Base-by-base conservation (phyloP, 2,888 invertebrate genomes). In the Tineola bisselliella region DNA sequence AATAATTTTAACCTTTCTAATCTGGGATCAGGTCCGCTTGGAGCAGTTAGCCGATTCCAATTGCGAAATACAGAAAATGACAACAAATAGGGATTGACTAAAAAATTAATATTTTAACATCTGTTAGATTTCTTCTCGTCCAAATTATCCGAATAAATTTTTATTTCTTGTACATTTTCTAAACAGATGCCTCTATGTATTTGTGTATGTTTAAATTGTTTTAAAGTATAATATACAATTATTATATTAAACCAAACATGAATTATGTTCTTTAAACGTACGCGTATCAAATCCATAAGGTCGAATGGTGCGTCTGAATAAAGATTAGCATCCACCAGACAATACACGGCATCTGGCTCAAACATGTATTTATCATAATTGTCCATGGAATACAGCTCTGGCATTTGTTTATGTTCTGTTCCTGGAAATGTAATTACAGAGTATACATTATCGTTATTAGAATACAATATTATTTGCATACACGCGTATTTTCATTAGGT, bases 131-230 rank as follows among this genome's bases (percentile, higher is more conserved):
- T 77, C 74, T 65, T 64, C 19, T 18, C n/a, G 11, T 62, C 64
- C 68, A 74, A 69, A 68, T 67, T 74, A 65, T 56, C 52, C 61
- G 69, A 13, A 13, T 52, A 5, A 17, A 4, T 52, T n/a, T 2
- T 10, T 17, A 52, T 2, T 11, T n/a, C 4, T 17, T 17, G 66
- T 6, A 74, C 71, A 15, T 61, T 68, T 10, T 75, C 76, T 1
- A 82, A 71, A 64, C 86, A 86, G 0, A 84, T 69, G 0, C 76
- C 84, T 68, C 83, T 70, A 60, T 86, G 84, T 68, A 86, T 72
- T 67, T 76, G 73, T 60, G 82, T 77, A 65, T 84, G 81, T 63
- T 86, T 82, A 65, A 71, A 84, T 64, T 84, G 84, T 65, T 84
- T 84, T 11, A 71, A 61, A 63, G 64, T 75, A 62, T 79, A 64